Base-by-base conservation (phyloP, 2,888 invertebrate genomes). In the Sycophila texana region DNA sequence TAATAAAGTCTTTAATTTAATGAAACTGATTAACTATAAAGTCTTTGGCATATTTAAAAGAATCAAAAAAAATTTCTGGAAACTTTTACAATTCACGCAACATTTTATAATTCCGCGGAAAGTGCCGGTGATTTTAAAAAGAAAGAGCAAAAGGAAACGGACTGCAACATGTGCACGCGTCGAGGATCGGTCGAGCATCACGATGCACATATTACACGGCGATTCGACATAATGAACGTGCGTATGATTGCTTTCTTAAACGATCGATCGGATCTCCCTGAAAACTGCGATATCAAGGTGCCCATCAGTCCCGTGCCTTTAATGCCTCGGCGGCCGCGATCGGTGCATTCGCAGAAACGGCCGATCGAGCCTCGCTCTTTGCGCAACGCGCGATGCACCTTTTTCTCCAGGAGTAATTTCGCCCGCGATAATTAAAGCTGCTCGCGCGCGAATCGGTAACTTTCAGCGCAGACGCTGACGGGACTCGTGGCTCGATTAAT, bases 201-300 rank as follows among this genome's bases (percentile, higher is more conserved):
- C 51, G 67, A 67, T 67, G 53, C 22, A 39, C 39, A 39, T 39
- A 67, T 67, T 67, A 71, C 47, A 60, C 22, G 16, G n/a, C 71
- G 66, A 66, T 66, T 30, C n/a, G 22, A 47, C 49, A 22, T 71
- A 71, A 71, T 71, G 22, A 58, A 26, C 71, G 60, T 18, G 74
- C 26, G 60, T 57, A 65, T 65, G 65, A 77, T 77, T 70, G 65
- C 53, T 26, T 70, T 77, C 49, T 57, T 71, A 71, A 71, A 55
- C 76, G 70, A 57, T 49, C 63, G 53, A 20, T 63, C 47, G 63
- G 18, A 63, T 47, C 63, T 47, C 63, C n/a, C 47, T 74, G 13
- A 66, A 26, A 55, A 65, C 26, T 58, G 14, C 39, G n/a, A 30
- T 63, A 18, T n/a, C 47, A 61, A 22, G 39, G 22, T 58, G 12